phyloP scores from a whole-genome alignment of 35 echinoderm and acorn worm genomes.

The Acanthaster planci region DNA sequence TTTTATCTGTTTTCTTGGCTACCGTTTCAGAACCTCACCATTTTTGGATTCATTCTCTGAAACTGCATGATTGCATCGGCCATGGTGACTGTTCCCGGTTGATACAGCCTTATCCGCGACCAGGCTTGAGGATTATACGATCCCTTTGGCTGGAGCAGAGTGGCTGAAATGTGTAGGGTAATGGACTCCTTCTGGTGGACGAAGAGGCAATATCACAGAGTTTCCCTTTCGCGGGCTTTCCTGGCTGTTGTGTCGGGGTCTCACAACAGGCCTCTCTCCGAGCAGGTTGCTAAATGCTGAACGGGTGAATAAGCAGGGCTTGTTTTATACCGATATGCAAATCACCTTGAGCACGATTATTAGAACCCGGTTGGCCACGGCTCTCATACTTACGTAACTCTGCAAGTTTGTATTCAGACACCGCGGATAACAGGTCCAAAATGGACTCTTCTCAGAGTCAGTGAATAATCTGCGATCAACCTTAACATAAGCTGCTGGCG shows the following conservation, averaged over 20 bases:
- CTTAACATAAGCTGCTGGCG: no score
- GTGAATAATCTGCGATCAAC: no score
- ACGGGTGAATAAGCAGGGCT: not conserved
- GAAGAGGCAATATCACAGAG: no score
- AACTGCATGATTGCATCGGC: constrained; percentile 5
- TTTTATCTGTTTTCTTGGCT: no score
- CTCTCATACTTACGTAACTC: no score
- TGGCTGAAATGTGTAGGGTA: no score
- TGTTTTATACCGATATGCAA: constrained; percentile 16
- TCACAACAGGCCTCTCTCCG: not conserved
- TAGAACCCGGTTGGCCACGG: no score
- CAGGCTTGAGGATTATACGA: not conserved
- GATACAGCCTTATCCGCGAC: not conserved
- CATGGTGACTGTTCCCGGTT: not conserved
- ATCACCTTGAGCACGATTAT: not conserved
- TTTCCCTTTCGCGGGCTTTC: not conserved
- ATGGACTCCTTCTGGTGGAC: no score
- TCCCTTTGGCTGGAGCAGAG: no score
- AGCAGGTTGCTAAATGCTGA: constrained; percentile 25
- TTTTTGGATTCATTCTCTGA: constrained; percentile 17
- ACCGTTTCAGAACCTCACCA: not conserved
- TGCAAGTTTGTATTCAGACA: no score
- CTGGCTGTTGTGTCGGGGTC: not conserved
- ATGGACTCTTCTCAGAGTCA: no score
- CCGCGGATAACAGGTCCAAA: no score